Conservation (phyloP, 2,888 invertebrate species). For the Mellilla xanthometata region DNA sequence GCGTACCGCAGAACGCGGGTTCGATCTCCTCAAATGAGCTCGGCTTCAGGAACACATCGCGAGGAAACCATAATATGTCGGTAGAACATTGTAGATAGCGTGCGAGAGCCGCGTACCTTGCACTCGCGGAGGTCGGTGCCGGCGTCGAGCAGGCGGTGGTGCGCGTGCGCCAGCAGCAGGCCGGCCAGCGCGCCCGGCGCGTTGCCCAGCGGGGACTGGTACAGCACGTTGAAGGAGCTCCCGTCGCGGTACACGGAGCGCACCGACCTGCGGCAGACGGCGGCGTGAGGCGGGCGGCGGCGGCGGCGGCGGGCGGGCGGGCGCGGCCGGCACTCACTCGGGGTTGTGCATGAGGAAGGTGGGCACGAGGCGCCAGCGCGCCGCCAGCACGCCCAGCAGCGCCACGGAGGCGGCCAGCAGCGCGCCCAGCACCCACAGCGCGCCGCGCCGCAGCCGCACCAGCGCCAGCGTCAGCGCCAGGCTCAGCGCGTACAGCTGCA, state of each 20-base stretch:
- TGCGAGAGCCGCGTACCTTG: slow-evolving; percentile 4
- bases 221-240: slow-evolving; percentile 66
- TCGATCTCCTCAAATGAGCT: too few relatives aligned
- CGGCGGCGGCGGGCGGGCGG: too few relatives aligned
- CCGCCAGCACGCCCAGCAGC: slow-evolving; percentile 50
- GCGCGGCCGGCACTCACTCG: slow-evolving; percentile 44
- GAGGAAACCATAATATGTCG: too few relatives aligned
- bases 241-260: slow-evolving; percentile 56
- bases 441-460: slow-evolving; percentile 50
- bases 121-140: slow-evolving; percentile 23
- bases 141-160: slow-evolving; percentile 47
- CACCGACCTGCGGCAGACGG: slow-evolving; percentile 46
- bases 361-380: slow-evolving; percentile 60
- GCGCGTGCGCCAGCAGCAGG: slow-evolving; percentile 62
- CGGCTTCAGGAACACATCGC: too few relatives aligned
- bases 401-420: slow-evolving; percentile 45
- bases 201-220: slow-evolving; percentile 74
- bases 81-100: too few relatives aligned
- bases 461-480: slow-evolving; percentile 57
- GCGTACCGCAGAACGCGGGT: too few relatives aligned
- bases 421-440: slow-evolving; percentile 42
- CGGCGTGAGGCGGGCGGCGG: too few relatives aligned
- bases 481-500: slow-evolving; percentile 65
- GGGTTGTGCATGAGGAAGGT: slow-evolving; percentile 66
- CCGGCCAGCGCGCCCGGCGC: slow-evolving; percentile 67